Conservation (phyloP, 2,113 vertebrate species). For the Phaethon lepturus region DNA sequence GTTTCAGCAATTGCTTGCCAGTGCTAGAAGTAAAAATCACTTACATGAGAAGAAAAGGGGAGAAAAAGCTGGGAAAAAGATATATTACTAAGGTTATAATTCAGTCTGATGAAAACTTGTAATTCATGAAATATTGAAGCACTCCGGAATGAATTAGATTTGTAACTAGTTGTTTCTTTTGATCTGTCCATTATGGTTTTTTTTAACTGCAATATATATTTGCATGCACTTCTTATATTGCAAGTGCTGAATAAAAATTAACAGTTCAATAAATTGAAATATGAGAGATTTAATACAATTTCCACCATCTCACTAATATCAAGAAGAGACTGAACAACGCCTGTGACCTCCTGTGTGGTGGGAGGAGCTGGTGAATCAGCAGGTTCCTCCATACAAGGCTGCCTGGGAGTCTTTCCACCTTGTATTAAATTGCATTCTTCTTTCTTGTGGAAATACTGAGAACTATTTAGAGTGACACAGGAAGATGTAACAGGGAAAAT, state of each 20-base stretch:
- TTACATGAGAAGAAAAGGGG: not conserved
- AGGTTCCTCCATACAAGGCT: not conserved
- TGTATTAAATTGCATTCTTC: not conserved
- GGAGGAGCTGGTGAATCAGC: slow-evolving; percentile 1
- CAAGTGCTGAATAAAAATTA: not conserved
- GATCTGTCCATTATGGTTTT: slow-evolving; percentile 16
- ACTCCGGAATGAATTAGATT: slow-evolving; percentile 18
- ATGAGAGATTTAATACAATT: not conserved
- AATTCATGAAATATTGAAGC: slow-evolving; percentile 46
- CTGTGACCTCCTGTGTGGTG: not conserved
- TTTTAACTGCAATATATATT: slow-evolving; percentile 13
- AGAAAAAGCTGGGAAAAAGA: not conserved
- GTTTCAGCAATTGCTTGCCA: not conserved
- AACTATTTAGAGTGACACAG: not conserved
- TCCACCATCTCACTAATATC: not conserved
- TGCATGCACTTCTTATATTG: not conserved
- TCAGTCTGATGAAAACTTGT: slow-evolving; percentile 43
- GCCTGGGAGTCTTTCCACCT: not conserved
- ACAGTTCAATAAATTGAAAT: not conserved
- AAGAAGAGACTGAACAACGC: not conserved
- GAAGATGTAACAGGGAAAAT: not conserved
- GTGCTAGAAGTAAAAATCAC: not conserved
- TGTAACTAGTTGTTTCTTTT: slow-evolving; percentile 28
- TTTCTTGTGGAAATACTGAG: not conserved
- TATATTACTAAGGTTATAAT: not conserved